phyloP scores from a whole-genome alignment of 2,888 invertebrate species.

The Tortricodes alternella region DNA sequence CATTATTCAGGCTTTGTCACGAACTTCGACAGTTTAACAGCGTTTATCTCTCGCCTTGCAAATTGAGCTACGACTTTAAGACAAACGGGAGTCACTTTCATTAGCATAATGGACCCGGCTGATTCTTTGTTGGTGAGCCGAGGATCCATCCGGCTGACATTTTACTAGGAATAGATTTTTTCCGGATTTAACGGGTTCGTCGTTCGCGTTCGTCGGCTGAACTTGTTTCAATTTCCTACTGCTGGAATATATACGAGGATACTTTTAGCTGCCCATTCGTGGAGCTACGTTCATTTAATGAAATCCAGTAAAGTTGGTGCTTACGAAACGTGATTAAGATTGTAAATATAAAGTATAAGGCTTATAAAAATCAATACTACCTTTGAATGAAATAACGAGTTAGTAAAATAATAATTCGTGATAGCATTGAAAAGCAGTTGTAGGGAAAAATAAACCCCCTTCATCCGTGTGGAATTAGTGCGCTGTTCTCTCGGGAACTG shows the following conservation, averaged over 20 bases:
- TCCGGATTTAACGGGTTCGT: constrained; percentile 14
- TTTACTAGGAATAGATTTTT: constrained; percentile 38
- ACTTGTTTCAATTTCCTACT: constrained; percentile 12
- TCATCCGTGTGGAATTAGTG: too few species aligned
- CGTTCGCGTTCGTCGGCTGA: constrained; percentile 1
- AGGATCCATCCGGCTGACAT: constrained; percentile 64
- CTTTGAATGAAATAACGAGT: too few species aligned
- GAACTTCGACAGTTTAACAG: constrained; percentile 83
- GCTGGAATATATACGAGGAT: background rate
- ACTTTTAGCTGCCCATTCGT: constrained; percentile 6
- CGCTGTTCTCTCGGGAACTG: too few species aligned
- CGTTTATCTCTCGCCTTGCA: constrained; percentile 83
- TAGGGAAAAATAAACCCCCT: too few species aligned
- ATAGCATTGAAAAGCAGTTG: too few species aligned
- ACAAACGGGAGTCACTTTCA: constrained; percentile 82
- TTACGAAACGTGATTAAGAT: background rate
- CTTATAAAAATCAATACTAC: too few species aligned
- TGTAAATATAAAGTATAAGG: background rate
- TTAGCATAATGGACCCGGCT: constrained; percentile 80
- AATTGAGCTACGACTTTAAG: constrained; percentile 83
- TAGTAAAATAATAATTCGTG: too few species aligned
- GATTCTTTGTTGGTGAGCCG: constrained; percentile 77
- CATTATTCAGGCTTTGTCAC: constrained; percentile 83
- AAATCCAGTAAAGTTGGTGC: background rate
- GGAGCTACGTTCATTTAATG: background rate